A percentile compares a stretch with the other conserved stretches of the same genome.
These are phyloP conservation scores for Tiliacea aurago DNA, from an alignment of 2,888 invertebrate genomes.

Conservation along the genomic window DNA sequence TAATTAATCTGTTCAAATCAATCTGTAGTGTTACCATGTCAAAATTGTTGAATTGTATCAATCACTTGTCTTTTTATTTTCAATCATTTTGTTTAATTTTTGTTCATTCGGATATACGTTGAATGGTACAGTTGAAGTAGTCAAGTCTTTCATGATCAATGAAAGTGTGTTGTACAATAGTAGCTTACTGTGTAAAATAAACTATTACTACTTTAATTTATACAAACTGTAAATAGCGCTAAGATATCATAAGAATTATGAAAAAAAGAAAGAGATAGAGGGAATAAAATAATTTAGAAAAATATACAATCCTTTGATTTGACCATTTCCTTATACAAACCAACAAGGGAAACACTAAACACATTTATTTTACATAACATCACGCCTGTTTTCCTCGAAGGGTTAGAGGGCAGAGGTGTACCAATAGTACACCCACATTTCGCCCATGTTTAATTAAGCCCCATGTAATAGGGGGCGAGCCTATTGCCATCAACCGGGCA, in stretches of 20 bases:
- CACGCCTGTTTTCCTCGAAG: too few relatives aligned
- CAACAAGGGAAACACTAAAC: conserved; percentile 4
- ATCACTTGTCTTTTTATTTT: conserved; percentile 68
- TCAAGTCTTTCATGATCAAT: conserved; percentile 83
- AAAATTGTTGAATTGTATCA: conserved; percentile 72
- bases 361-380: too few relatives aligned
- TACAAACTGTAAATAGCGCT: conserved; percentile 89
- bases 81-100: conserved; percentile 66
- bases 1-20: conserved; percentile 76
- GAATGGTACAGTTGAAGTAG: conserved; percentile 74
- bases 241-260: conserved; percentile 88
- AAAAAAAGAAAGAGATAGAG: conserved; percentile 89
- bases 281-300: conserved; percentile 87
- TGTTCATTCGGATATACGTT: conserved; percentile 65
- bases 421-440: too few relatives aligned
- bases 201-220: conserved; percentile 89
- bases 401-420: too few relatives aligned
- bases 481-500: too few relatives aligned
- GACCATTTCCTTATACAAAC: conserved; percentile 5
- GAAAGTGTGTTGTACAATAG: conserved; percentile 88
- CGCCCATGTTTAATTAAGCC: too few relatives aligned
- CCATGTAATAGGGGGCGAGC: too few relatives aligned
- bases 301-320: conserved; percentile 77
- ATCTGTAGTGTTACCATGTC: conserved; percentile 81
- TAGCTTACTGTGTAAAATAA: conserved; percentile 87